Evolutionary conservation across 2,113 vertebrate species (phyloP).

Genomic region (Odocoileus virginianus): DNA sequence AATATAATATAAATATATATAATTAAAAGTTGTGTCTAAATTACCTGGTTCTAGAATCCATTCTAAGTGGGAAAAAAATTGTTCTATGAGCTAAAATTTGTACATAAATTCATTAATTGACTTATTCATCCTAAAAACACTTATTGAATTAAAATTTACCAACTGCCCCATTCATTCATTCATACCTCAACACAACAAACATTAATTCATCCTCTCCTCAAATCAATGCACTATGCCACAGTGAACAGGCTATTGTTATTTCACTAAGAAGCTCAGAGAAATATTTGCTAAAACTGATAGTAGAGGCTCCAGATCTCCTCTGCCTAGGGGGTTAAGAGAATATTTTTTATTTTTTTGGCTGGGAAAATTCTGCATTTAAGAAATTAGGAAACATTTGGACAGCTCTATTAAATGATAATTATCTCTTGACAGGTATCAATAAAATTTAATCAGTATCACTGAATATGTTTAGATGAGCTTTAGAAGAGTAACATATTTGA

Average conservation of each 20-base stretch:
- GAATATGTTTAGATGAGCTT: slow-evolving; percentile 38
- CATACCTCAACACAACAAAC: neutral
- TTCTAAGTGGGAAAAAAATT: neutral
- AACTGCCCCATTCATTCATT: neutral
- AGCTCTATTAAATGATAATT: slow-evolving; percentile 58
- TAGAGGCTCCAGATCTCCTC: neutral
- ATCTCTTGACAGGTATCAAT: slow-evolving; percentile 61
- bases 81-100: neutral
- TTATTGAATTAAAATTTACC: slow-evolving; percentile 1
- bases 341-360: slow-evolving; percentile 19
- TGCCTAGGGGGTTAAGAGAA: neutral
- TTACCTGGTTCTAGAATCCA: neutral
- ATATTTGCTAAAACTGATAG: neutral
- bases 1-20: neutral
- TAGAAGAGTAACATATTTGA: slow-evolving; percentile 1
- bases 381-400: slow-evolving; percentile 45
- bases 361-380: slow-evolving; percentile 2
- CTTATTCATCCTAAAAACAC: neutral
- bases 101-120: neutral
- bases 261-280: neutral
- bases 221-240: neutral
- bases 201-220: neutral
- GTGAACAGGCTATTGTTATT: neutral
- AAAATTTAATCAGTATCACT: slow-evolving; percentile 48
- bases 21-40: neutral